Percentiles rank a stretch among this genome's conserved stretches.
These are phyloP conservation scores for Cephus pygmeus DNA, from an alignment of 2,888 invertebrate genomes.

Conservation along the genomic window DNA sequence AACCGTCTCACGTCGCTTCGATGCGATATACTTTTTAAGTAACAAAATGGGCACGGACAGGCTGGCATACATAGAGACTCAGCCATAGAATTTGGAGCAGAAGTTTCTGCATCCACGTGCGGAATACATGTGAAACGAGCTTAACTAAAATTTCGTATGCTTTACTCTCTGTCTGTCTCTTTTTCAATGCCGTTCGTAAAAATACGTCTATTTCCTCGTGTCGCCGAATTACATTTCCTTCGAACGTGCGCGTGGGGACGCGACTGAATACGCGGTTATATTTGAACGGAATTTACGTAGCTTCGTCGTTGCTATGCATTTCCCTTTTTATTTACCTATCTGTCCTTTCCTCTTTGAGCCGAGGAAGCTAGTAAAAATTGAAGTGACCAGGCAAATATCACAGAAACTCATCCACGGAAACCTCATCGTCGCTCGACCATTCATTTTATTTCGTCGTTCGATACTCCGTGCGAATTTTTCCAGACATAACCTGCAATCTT, in stretches of 20 bases:
- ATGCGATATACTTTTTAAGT: slow-evolving; percentile 46
- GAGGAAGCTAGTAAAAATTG: neutral
- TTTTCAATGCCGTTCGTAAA: neutral
- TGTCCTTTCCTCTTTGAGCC: neutral
- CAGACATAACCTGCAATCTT: neutral
- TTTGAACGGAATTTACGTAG: neutral
- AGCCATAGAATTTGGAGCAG: neutral
- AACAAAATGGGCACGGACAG: slow-evolving; percentile 20
- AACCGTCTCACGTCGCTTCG: slow-evolving; percentile 46
- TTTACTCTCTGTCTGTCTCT: neutral
- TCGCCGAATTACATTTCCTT: neutral
- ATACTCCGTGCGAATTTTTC: neutral
- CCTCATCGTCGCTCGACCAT: neutral
- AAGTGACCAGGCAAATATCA: neutral
- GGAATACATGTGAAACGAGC: neutral
- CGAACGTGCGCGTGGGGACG: neutral
- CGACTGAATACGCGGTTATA: neutral
- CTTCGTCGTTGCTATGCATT: neutral
- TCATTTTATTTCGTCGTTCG: neutral
- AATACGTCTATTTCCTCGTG: neutral
- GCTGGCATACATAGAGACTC: neutral
- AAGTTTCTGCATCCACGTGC: neutral
- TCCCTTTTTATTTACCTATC: neutral
- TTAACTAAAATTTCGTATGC: neutral
- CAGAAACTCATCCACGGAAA: neutral